These are phyloP conservation scores for Melieria crassipennis DNA, from an alignment of 2,888 invertebrate species.

Conservation along the genomic window DNA sequence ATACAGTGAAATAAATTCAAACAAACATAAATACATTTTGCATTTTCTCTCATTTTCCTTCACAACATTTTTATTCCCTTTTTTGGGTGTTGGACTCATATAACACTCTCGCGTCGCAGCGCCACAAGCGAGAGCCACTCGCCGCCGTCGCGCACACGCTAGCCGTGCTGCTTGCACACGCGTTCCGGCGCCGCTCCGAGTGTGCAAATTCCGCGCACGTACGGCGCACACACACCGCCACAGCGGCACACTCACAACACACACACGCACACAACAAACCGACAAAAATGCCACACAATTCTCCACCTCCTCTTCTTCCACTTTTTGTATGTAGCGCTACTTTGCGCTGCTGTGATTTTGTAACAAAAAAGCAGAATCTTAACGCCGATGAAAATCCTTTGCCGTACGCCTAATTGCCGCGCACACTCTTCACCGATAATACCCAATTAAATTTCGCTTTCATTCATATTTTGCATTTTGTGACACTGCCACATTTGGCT, in stretches of 20 bases:
- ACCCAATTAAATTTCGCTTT: neutral
- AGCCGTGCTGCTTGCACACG: slow-evolving; percentile 22
- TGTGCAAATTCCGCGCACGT: slow-evolving; percentile 21
- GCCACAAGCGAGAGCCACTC: slow-evolving; percentile 10
- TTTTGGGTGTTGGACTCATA: slow-evolving; percentile 67
- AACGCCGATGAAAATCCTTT: neutral
- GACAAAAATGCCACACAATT: too few species aligned
- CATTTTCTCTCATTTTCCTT: too few species aligned
- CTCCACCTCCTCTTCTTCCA: too few species aligned
- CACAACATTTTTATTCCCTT: slow-evolving; percentile 64
- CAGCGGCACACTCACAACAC: slow-evolving; percentile 11
- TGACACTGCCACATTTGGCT: neutral
- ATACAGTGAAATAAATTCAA: too few species aligned
- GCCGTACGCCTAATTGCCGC: neutral
- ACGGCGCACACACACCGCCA: slow-evolving; percentile 5
- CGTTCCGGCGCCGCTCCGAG: neutral
- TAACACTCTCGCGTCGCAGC: slow-evolving; percentile 51
- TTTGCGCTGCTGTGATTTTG: slow-evolving; percentile 40
- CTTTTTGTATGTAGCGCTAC: neutral
- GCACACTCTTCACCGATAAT: neutral
- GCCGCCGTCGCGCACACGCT: slow-evolving; percentile 21
- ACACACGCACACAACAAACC: neutral
- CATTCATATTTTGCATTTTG: neutral
- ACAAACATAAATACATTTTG: too few species aligned
- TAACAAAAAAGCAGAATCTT: slow-evolving; percentile 33